These are phyloP conservation scores for Urosaurus nigricauda DNA, from an alignment of 2,797 vertebrate genomes.

Conservation along the genomic window DNA sequence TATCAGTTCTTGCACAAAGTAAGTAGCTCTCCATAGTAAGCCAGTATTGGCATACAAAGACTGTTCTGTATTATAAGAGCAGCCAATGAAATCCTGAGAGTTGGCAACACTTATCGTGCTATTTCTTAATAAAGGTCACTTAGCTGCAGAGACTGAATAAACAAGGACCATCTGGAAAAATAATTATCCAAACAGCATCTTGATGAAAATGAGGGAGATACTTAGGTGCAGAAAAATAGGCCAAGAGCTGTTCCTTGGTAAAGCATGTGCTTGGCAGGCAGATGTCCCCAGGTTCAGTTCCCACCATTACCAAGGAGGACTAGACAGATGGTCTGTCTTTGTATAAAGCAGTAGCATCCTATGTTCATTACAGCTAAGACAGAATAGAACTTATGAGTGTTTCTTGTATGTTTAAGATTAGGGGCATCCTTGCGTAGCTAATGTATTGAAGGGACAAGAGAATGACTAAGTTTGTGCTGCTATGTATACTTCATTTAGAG, in stretches of 20 bases:
- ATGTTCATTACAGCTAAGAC: conserved; percentile 1
- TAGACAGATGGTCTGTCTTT: background rate
- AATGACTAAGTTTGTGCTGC: background rate
- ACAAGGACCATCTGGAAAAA: conserved; percentile 48
- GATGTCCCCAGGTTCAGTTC: background rate
- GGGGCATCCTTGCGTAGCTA: background rate
- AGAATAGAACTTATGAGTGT: background rate
- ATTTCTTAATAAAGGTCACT: conserved; percentile 57
- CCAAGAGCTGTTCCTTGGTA: background rate
- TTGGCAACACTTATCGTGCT: conserved; percentile 25
- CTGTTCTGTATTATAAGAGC: conserved; percentile 22
- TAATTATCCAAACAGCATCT: conserved; percentile 46
- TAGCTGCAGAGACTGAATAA: conserved; percentile 36
- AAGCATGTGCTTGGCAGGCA: background rate
- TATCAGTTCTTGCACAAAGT: conserved; percentile 17
- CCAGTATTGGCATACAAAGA: conserved; percentile 21
- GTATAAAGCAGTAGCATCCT: background rate
- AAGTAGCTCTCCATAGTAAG: conserved; percentile 27
- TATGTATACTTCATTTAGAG: background rate
- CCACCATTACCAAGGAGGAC: background rate
- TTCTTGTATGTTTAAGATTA: background rate
- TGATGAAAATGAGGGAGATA: conserved; percentile 41
- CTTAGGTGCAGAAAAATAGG: conserved; percentile 9
- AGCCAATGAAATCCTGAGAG: conserved; percentile 28
- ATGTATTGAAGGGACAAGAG: background rate